phyloP scores from a whole-genome alignment of 1,140 invertebrate genomes.

The Lepidurus couesii region DNA sequence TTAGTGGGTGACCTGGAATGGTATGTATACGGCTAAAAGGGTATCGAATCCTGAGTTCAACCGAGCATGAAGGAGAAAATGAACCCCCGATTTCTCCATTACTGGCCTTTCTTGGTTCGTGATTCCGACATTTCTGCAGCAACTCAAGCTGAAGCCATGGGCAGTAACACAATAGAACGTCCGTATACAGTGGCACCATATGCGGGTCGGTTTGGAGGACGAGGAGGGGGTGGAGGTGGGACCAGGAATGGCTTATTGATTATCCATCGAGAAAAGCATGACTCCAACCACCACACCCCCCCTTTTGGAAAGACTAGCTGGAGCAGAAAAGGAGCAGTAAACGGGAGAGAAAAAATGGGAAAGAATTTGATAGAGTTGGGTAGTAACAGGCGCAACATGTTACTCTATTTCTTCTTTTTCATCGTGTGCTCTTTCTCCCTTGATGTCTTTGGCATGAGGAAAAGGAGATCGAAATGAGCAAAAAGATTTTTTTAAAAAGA shows the following conservation, averaged over 20 bases:
- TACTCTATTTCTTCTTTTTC: not conserved
- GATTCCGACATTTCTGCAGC: not conserved
- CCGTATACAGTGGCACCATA: not conserved
- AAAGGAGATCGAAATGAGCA: not conserved
- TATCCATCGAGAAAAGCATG: constrained; percentile 6
- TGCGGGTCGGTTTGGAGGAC: not conserved
- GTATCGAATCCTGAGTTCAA: not conserved
- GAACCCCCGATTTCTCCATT: not conserved
- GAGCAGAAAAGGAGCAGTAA: not conserved
- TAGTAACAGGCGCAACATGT: constrained; percentile 3
- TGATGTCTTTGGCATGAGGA: not conserved
- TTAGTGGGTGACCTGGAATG: not conserved
- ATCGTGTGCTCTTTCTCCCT: not conserved
- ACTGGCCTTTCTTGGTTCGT: not conserved
- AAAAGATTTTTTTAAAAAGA: too few relatives aligned
- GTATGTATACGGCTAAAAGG: not conserved
- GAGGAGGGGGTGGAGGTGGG: not conserved
- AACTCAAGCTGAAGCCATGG: not conserved
- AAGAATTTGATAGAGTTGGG: not conserved
- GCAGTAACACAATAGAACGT: not conserved
- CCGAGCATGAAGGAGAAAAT: not conserved
- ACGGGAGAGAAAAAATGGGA: not conserved
- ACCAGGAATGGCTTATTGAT: constrained; percentile 13
- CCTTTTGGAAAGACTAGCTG: too few relatives aligned
- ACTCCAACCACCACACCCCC: not conserved